Percentiles rank a stretch among this genome's conserved stretches.
These are phyloP conservation scores for Philopedon plagiatum DNA, from an alignment of 2,888 invertebrate genomes.

Conservation along the genomic window DNA sequence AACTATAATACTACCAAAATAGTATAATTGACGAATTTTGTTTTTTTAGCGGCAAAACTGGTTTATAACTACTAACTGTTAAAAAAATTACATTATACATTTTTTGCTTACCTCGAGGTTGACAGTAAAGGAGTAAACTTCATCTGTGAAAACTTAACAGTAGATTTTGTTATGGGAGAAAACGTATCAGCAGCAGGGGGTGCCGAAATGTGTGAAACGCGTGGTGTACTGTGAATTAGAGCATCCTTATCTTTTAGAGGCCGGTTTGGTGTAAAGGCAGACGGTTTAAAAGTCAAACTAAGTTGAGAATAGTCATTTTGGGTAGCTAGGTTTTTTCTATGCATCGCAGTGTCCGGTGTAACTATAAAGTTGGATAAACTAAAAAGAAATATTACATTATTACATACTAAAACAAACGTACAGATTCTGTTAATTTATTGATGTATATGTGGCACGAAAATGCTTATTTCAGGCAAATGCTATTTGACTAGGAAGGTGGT, in stretches of 20 bases:
- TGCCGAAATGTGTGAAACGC: slow-evolving; percentile 31
- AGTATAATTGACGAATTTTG: too few relatives aligned
- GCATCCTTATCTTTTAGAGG: background rate
- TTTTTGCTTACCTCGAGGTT: slow-evolving; percentile 11
- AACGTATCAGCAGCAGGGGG: too few relatives aligned
- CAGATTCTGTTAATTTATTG: too few relatives aligned
- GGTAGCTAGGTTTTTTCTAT: background rate
- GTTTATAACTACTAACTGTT: too few relatives aligned
- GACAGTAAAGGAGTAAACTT: slow-evolving; percentile 59
- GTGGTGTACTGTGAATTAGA: slow-evolving; percentile 41
- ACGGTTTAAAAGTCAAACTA: slow-evolving; percentile 1
- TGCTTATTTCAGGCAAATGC: too few relatives aligned
- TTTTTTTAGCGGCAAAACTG: too few relatives aligned
- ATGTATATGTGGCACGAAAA: too few relatives aligned
- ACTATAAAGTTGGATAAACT: slow-evolving; percentile 38
- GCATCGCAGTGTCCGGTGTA: slow-evolving; percentile 24
- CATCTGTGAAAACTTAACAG: slow-evolving; percentile 53
- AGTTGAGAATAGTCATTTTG: background rate
- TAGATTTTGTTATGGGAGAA: slow-evolving; percentile 47
- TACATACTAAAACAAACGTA: too few relatives aligned
- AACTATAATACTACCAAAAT: too few relatives aligned
- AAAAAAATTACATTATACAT: background rate
- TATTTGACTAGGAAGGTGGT: too few relatives aligned
- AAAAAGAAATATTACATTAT: slow-evolving; percentile 10
- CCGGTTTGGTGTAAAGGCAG: background rate